Conservation (phyloP, 2,797 vertebrate species). For the Cyclopterus lumpus region DNA sequence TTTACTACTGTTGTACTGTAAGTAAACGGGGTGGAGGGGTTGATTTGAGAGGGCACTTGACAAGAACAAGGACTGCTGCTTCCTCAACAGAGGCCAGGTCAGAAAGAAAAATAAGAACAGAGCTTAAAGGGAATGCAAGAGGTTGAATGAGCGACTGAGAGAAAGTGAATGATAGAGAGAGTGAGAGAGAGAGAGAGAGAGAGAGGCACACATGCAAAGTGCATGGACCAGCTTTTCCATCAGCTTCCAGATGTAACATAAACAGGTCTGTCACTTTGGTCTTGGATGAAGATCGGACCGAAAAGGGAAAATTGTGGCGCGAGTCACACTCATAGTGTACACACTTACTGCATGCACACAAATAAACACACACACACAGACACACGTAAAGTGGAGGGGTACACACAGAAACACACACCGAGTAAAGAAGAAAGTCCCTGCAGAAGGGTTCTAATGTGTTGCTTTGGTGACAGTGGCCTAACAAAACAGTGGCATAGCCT, state of each 20-base stretch:
- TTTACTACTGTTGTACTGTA: slow-evolving; percentile 60
- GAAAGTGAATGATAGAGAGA: slow-evolving; percentile 35
- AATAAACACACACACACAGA: slow-evolving; percentile 1
- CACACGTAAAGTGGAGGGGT: neutral
- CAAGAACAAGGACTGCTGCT: slow-evolving; percentile 59
- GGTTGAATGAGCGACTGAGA: slow-evolving; percentile 35
- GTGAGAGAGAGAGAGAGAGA: slow-evolving; percentile 13
- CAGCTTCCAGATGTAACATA: slow-evolving; percentile 15
- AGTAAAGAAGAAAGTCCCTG: slow-evolving; percentile 41
- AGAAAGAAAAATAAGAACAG: slow-evolving; percentile 3
- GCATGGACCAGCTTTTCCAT: slow-evolving; percentile 15
- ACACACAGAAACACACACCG: slow-evolving; percentile 15
- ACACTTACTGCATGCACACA: neutral
- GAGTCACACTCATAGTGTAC: slow-evolving; percentile 13
- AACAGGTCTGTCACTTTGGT: slow-evolving; percentile 46
- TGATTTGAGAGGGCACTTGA: slow-evolving; percentile 63
- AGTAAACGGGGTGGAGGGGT: slow-evolving; percentile 36
- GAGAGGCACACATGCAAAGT: slow-evolving; percentile 14
- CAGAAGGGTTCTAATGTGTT: slow-evolving; percentile 60
- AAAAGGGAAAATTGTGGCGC: slow-evolving; percentile 37
- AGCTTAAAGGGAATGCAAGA: slow-evolving; percentile 14
- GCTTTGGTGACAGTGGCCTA: slow-evolving; percentile 74
- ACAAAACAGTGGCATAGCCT: slow-evolving; percentile 74
- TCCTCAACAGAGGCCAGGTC: slow-evolving; percentile 46
- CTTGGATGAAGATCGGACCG: slow-evolving; percentile 16